Evolutionary conservation across 2,113 vertebrate species (phyloP), one percentile per base, ranked within the genome.

Genomic region (Dinomys branickii): DNA sequence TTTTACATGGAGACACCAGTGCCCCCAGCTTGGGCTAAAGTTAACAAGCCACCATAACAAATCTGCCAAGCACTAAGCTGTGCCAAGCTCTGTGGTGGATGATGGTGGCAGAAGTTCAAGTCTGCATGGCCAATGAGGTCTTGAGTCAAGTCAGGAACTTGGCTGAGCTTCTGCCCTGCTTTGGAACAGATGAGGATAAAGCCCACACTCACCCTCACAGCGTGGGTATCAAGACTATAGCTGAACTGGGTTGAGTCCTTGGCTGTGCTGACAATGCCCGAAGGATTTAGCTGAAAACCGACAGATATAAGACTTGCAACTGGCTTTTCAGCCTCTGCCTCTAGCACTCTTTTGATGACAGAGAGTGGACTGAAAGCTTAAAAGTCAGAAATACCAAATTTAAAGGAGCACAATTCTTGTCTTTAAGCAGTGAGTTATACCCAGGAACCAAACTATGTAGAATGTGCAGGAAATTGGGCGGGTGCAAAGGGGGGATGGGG

Each of bases 41-140:
- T 30, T 82, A 63, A 33, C 35, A 54, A 82, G 50, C 17, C 20
- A 26, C 77, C 19, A 28, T 4, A 14, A 63, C 16, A 81, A 7
- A 38, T 4, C 9, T 11, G 0, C 71, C 1, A 52, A 50, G 33
- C 54, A 6, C 12, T 30, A 35, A 24, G 47, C 7, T 0, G 9
- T 38, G 33, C 67, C 67, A 52, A 52, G 30, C 30, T 44, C n/a
- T 47, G 75, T 13, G 54, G 28, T 38, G 28, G 61, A 20, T 73
- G 14, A 16, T 59, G 8, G 59, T 47, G 14, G 20, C 14, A 20
- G 13, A 22, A 33, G 41, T 44, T 54, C 41, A 61, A n/a, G 28
- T 44, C 13, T 38, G 0, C 10, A 5, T 8, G 10, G n/a, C 19
- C 50, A 59, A 3, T 10, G 56, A 3, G 56, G 67, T 20, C 3